Conservation (phyloP, 1,140 invertebrate species). For the Diachasma alloeum region DNA sequence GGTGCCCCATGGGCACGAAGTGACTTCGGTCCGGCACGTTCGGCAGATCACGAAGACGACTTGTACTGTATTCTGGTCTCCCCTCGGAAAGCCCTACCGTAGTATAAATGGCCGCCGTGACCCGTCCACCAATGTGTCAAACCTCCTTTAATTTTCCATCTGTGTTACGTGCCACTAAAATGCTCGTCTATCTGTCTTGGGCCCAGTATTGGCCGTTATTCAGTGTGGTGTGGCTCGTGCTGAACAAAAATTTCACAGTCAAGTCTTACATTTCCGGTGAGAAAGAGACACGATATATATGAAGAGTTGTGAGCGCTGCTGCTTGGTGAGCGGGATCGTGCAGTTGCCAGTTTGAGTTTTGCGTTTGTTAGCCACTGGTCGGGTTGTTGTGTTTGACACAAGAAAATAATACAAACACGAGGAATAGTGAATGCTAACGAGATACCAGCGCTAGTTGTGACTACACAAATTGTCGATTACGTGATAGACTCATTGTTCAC, state of each 20-base stretch:
- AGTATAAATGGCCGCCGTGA: slow-evolving; percentile 49
- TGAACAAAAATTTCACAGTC: neutral
- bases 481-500: neutral
- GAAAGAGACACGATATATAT: slow-evolving; percentile 3
- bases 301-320: slow-evolving; percentile 10
- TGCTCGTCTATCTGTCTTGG: slow-evolving; percentile 29
- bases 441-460: neutral
- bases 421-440: neutral
- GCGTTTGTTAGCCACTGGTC: neutral
- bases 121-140: slow-evolving; percentile 44
- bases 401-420: neutral
- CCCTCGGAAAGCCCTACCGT: too few species aligned
- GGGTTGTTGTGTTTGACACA: neutral
- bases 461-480: neutral
- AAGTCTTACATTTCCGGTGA: slow-evolving; percentile 22
- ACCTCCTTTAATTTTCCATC: slow-evolving; percentile 44
- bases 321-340: slow-evolving; percentile 16
- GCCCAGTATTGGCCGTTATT: slow-evolving; percentile 9
- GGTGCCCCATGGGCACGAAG: slow-evolving; percentile 1
- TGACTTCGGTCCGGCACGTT: neutral
- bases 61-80: neutral
- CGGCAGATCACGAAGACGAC: slow-evolving; percentile 3
- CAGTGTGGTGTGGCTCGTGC: neutral
- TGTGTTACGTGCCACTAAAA: slow-evolving; percentile 41
- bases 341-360: slow-evolving; percentile 4